Percentiles rank a stretch among this genome's conserved stretches.
These are phyloP conservation scores for Melanchra persicariae DNA, from an alignment of 2,888 invertebrate species.

Conservation along the genomic window DNA sequence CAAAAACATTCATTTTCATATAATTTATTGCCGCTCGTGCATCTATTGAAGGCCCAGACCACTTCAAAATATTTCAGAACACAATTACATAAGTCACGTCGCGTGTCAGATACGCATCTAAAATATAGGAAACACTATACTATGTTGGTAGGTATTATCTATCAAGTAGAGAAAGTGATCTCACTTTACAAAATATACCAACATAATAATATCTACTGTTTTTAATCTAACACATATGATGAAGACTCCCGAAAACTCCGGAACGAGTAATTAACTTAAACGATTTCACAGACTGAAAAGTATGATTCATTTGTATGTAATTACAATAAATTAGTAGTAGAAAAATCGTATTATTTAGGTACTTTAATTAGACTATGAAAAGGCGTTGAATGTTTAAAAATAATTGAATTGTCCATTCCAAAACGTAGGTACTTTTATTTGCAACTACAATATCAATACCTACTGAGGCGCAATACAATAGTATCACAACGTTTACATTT, in stretches of 20 bases:
- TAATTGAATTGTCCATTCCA: background rate
- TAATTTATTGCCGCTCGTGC: background rate
- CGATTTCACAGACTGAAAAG: too few relatives aligned
- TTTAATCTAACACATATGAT: background rate
- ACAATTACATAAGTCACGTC: constrained; percentile 44
- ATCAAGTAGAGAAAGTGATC: constrained; percentile 60
- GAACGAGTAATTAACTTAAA: background rate
- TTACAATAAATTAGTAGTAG: too few relatives aligned
- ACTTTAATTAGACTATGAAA: too few relatives aligned
- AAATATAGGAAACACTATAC: constrained; percentile 52
- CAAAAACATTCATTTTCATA: background rate
- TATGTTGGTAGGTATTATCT: constrained; percentile 29
- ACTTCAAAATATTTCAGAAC: constrained; percentile 42
- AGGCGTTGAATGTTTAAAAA: background rate
- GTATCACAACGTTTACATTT: background rate
- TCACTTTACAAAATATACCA: constrained; percentile 25
- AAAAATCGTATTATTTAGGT: too few relatives aligned
- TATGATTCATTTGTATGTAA: too few relatives aligned
- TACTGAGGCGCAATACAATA: background rate
- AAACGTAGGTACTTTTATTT: background rate
- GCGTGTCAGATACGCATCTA: constrained; percentile 54
- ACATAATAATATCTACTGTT: background rate
- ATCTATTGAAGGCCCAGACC: background rate
- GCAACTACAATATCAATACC: background rate
- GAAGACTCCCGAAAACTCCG: background rate